These are phyloP conservation scores for Microplitis deprimator DNA, from an alignment of 2,888 invertebrate species.

Conservation along the genomic window DNA sequence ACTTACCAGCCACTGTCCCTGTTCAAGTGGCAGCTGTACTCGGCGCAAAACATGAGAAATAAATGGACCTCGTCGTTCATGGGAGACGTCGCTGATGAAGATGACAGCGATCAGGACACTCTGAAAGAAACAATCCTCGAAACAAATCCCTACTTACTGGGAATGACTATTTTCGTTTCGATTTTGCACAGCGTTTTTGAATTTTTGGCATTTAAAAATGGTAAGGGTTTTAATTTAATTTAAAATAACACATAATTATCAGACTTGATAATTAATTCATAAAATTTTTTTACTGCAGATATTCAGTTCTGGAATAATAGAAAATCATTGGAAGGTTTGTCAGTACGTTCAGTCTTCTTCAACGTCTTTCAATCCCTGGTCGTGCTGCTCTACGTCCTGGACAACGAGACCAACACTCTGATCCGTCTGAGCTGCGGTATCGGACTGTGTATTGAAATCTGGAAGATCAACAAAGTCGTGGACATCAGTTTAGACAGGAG, in stretches of 20 bases:
- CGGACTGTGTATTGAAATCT: conserved; percentile 95
- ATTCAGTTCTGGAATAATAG: conserved; percentile 99
- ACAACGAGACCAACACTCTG: conserved; percentile 98
- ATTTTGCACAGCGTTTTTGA: conserved; percentile 98
- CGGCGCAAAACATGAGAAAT: conserved; percentile 94
- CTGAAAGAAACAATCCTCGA: conserved; percentile 95
- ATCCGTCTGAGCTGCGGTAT: conserved; percentile 95
- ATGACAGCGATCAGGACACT: conserved; percentile 90
- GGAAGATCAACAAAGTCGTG: conserved; percentile 98
- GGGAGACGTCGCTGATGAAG: conserved; percentile 80
- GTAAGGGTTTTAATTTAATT: conserved; percentile 66
- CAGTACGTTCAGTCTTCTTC: conserved; percentile 98
- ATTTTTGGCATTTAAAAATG: conserved; percentile 98
- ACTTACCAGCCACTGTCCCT: conserved; percentile 93
- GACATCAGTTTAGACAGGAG: conserved; percentile 85
- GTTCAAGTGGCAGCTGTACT: conserved; percentile 98
- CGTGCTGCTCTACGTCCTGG: conserved; percentile 95
- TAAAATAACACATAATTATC: background rate
- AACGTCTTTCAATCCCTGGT: conserved; percentile 97
- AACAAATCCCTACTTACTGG: conserved; percentile 96
- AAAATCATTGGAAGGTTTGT: conserved; percentile 96
- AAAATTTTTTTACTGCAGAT: conserved; percentile 73
- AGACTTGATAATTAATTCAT: background rate
- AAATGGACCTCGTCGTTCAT: conserved; percentile 78
- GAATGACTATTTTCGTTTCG: conserved; percentile 91